Evolutionary conservation across 1,140 invertebrate species (phyloP).

Genomic region (Orussus abietinus): DNA sequence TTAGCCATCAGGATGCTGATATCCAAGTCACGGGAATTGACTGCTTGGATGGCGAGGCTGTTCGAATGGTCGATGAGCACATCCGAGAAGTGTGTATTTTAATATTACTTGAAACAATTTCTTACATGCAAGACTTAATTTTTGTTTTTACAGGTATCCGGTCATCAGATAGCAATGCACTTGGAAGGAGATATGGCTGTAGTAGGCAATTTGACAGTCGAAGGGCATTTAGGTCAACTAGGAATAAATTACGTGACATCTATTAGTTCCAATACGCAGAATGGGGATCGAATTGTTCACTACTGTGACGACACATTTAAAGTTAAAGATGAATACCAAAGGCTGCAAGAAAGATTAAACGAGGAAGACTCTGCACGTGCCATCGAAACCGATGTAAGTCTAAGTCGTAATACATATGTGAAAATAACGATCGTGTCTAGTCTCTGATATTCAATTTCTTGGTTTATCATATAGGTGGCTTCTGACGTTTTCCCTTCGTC

Average conservation of each 20-base stretch:
- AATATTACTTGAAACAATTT: slow-evolving; percentile 7
- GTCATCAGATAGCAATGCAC: slow-evolving; percentile 48
- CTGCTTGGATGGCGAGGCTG: slow-evolving; percentile 45
- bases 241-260: slow-evolving; percentile 50
- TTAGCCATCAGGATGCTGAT: slow-evolving; percentile 35
- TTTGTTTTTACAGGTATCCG: slow-evolving; percentile 34
- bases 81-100: slow-evolving; percentile 31
- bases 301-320: slow-evolving; percentile 40
- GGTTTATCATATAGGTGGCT: slow-evolving; percentile 18
- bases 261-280: slow-evolving; percentile 37
- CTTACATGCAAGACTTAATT: not conserved
- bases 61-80: slow-evolving; percentile 45
- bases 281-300: slow-evolving; percentile 38
- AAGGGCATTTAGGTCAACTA: slow-evolving; percentile 39
- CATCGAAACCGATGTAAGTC: slow-evolving; percentile 35
- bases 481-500: slow-evolving; percentile 18
- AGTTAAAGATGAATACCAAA: slow-evolving; percentile 40
- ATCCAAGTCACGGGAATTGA: slow-evolving; percentile 44
- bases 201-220: slow-evolving; percentile 44
- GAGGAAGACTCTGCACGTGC: slow-evolving; percentile 21
- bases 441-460: slow-evolving; percentile 7
- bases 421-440: slow-evolving; percentile 17
- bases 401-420: slow-evolving; percentile 11
- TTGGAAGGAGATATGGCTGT: slow-evolving; percentile 46
- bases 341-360: slow-evolving; percentile 34